A percentile compares a stretch with the other conserved stretches of the same genome.
Evolutionary conservation across 2,113 vertebrate species (phyloP).

Genomic region (Bostrychus sinensis): DNA sequence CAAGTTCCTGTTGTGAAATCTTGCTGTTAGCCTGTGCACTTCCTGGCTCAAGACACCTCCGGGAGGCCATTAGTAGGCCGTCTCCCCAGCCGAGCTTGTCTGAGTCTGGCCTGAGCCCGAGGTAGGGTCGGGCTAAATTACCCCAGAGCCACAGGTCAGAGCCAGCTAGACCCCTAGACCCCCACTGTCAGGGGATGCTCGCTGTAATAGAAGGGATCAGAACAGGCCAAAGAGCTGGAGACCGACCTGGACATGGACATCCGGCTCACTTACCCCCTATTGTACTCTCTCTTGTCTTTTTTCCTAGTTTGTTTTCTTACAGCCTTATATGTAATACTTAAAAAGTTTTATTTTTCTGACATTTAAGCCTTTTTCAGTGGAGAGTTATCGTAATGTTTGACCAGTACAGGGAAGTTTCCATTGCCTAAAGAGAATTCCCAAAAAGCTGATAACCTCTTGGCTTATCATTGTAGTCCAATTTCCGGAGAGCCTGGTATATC

Average conservation of each 20-base stretch:
- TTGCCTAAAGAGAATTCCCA: background rate
- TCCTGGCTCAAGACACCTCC: slow-evolving; percentile 58
- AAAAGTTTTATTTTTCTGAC: background rate
- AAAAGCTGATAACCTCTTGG: slow-evolving; percentile 51
- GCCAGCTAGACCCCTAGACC: slow-evolving; percentile 45
- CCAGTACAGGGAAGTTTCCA: background rate
- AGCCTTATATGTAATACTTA: no score
- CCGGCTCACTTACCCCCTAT: slow-evolving; percentile 55
- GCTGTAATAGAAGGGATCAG: slow-evolving; percentile 71
- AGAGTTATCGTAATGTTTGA: background rate
- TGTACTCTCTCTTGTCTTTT: slow-evolving; percentile 39
- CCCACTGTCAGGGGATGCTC: slow-evolving; percentile 48
- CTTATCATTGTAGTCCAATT: no score
- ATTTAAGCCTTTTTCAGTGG: background rate
- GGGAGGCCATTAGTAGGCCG: slow-evolving; percentile 75
- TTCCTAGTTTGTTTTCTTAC: slow-evolving; percentile 31
- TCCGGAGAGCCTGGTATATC: no score
- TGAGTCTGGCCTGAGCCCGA: slow-evolving; percentile 50
- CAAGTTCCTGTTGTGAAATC: slow-evolving; percentile 16
- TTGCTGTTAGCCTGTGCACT: slow-evolving; percentile 37
- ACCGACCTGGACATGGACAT: slow-evolving; percentile 58
- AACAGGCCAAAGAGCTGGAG: slow-evolving; percentile 64
- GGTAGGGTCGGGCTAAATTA: slow-evolving; percentile 65
- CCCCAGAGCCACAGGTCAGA: slow-evolving; percentile 74
- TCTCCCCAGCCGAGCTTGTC: slow-evolving; percentile 40